These are phyloP conservation scores for Sebastes hubbsi DNA, from an alignment of 2,797 vertebrate species.

Conservation along the genomic window DNA sequence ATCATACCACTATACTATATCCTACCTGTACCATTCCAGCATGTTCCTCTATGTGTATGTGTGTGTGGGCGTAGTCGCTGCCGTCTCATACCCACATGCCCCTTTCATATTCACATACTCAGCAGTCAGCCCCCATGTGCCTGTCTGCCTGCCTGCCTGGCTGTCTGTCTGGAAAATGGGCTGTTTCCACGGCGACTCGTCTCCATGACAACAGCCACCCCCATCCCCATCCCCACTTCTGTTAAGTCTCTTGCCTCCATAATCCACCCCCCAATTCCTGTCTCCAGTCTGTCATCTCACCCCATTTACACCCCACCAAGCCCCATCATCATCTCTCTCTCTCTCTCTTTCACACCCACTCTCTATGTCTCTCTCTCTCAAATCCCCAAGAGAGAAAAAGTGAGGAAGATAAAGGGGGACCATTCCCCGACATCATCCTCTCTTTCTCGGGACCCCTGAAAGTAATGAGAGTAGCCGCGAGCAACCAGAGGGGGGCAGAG, in stretches of 20 bases:
- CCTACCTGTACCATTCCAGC: background rate
- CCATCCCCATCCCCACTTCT: constrained; percentile 62
- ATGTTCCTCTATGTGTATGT: background rate
- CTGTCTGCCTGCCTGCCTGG: constrained; percentile 35
- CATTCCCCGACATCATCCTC: constrained; percentile 45
- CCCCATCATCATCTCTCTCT: constrained; percentile 63
- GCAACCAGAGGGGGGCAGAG: constrained; percentile 33
- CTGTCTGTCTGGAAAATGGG: constrained; percentile 56
- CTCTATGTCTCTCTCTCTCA: constrained; percentile 23
- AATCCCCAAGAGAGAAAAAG: constrained; percentile 46
- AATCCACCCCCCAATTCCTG: constrained; percentile 58
- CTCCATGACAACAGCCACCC: constrained; percentile 76
- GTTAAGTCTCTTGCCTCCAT: constrained; percentile 67
- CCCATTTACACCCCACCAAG: constrained; percentile 75
- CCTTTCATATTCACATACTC: constrained; percentile 68
- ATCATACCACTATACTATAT: background rate
- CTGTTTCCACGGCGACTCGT: constrained; percentile 76
- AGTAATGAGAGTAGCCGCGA: constrained; percentile 58
- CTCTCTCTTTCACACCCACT: constrained; percentile 6
- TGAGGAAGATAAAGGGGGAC: constrained; percentile 41
- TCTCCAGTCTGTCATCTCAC: constrained; percentile 73
- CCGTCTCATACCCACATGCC: constrained; percentile 49
- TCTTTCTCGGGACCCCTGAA: constrained; percentile 39
- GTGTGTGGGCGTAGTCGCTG: constrained; percentile 46
- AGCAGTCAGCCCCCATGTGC: constrained; percentile 53